Conservation (phyloP, 2,113 vertebrate genomes). For the Callithrix jacchus region DNA sequence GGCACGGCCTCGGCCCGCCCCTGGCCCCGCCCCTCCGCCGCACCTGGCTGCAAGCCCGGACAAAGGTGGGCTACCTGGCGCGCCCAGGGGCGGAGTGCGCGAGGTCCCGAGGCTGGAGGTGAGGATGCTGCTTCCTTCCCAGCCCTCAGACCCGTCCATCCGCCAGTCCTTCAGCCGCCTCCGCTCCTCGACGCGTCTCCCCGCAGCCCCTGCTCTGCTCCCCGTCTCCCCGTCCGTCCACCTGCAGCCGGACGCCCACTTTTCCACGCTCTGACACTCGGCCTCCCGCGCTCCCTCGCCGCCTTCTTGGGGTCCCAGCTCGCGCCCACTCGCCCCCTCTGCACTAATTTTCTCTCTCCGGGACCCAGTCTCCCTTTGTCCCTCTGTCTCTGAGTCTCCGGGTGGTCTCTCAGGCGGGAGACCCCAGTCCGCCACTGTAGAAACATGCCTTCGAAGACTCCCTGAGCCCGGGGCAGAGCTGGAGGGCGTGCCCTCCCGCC, state of each 20-base stretch:
- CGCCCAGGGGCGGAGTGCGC: neutral
- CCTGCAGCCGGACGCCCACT: conserved; percentile 20
- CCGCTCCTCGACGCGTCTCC: neutral
- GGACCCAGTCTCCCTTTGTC: conserved; percentile 68
- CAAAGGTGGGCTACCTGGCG: conserved; percentile 63
- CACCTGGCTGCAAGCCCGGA: conserved; percentile 14
- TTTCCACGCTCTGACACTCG: neutral
- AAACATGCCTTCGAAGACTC: neutral
- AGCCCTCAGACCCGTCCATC: neutral
- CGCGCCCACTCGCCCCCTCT: neutral
- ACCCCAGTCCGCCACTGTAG: neutral
- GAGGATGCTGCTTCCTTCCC: neutral
- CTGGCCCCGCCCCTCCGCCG: conserved; percentile 57
- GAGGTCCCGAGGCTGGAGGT: neutral
- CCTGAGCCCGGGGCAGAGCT: neutral
- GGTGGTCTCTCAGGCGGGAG: neutral
- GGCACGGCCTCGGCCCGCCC: conserved; percentile 58
- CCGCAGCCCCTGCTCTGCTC: neutral
- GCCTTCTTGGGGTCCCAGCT: neutral
- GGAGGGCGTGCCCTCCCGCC: neutral
- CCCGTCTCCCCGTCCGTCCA: neutral
- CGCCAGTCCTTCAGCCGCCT: neutral
- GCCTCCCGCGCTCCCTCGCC: neutral
- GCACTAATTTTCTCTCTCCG: neutral
- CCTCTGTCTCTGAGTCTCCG: conserved; percentile 57